Conservation (phyloP, 2,797 vertebrate species). For the Muscicapa striata region DNA sequence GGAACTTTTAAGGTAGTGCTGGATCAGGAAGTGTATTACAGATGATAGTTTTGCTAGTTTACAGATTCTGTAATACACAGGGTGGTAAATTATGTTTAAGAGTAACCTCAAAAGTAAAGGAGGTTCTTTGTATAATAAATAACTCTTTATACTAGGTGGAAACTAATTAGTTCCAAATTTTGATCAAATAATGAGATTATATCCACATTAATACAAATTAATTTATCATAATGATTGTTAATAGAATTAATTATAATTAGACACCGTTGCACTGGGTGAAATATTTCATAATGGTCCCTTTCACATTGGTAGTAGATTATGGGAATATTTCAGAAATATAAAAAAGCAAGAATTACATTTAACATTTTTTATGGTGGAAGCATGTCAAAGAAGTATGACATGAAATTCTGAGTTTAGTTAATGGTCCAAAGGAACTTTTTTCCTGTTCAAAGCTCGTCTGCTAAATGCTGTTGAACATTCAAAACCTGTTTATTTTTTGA, state of each 20-base stretch:
- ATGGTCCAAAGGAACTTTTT: not conserved
- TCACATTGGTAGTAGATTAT: constrained; percentile 38
- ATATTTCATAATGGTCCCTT: constrained; percentile 31
- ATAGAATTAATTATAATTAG: constrained; percentile 59
- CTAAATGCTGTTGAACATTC: not conserved
- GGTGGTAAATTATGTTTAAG: not conserved
- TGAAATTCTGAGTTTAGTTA: not conserved
- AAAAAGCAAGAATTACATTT: not conserved
- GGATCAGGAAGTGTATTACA: not conserved
- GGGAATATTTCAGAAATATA: constrained; percentile 54
- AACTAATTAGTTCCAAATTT: constrained; percentile 52
- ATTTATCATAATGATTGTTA: constrained; percentile 53
- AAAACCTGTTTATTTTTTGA: not conserved
- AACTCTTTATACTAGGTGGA: constrained; percentile 10
- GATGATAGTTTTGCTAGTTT: not conserved
- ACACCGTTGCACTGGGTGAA: constrained; percentile 21
- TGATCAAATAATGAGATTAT: constrained; percentile 40
- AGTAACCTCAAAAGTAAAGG: not conserved
- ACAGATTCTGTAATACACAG: not conserved
- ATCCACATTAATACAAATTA: constrained; percentile 55
- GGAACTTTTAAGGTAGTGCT: not conserved
- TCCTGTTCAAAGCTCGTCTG: not conserved
- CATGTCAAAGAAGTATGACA: not conserved
- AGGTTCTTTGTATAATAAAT: not conserved
- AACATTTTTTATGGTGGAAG: not conserved